These are phyloP conservation scores for Romanomermis culicivorax DNA, from an alignment of 2,888 invertebrate species.

Conservation along the genomic window DNA sequence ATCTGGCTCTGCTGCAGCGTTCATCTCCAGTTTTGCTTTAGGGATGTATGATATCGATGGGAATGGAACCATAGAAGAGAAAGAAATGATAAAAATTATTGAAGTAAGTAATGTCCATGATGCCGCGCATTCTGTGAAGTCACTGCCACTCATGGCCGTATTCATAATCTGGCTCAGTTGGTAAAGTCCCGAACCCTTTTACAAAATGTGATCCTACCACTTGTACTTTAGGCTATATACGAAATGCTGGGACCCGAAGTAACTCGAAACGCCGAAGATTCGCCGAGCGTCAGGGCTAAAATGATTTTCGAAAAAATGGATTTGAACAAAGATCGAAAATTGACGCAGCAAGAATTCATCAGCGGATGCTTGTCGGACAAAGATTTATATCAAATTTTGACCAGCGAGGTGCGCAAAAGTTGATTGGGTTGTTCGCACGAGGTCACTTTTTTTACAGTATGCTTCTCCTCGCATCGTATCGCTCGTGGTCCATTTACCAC, in stretches of 20 bases:
- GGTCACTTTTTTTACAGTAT: too few species aligned
- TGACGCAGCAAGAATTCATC: constrained; percentile 67
- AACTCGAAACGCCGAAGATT: constrained; percentile 68
- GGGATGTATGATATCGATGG: constrained; percentile 63
- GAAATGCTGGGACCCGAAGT: constrained; percentile 96
- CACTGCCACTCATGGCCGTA: too few species aligned
- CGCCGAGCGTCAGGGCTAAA: constrained; percentile 88
- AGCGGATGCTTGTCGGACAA: constrained; percentile 29
- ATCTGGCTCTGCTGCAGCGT: too few species aligned
- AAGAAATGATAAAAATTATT: constrained; percentile 97
- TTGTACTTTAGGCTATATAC: constrained; percentile 68
- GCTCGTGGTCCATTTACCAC: too few species aligned
- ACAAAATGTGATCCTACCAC: not conserved
- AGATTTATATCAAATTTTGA: constrained; percentile 29
- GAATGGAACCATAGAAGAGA: constrained; percentile 88
- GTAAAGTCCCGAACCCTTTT: too few species aligned
- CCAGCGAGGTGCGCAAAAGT: constrained; percentile 26
- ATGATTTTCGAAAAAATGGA: constrained; percentile 99
- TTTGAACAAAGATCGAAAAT: constrained; percentile 91
- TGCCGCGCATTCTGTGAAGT: not conserved
- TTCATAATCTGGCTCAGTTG: too few species aligned
- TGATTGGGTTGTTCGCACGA: too few species aligned
- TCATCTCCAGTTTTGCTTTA: too few species aligned
- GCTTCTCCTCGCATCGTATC: too few species aligned
- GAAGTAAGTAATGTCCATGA: constrained; percentile 46